Evolutionary conservation across 2,113 vertebrate species (phyloP).

Genomic region (Colistium nudipinnis): DNA sequence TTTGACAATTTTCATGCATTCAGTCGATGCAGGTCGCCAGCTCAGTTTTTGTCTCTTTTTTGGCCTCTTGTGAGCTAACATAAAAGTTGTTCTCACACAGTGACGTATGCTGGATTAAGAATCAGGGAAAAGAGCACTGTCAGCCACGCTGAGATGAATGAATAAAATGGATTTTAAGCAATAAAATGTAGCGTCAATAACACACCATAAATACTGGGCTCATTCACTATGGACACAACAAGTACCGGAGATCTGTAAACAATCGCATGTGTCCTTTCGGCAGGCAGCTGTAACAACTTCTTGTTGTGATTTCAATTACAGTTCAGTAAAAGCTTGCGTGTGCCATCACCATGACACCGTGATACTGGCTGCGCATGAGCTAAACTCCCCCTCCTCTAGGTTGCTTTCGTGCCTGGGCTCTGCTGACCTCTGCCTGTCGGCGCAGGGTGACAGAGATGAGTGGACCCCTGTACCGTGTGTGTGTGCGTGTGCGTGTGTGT

Average conservation of each 20-base stretch:
- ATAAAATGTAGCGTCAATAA: background rate
- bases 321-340: background rate
- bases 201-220: too few relatives aligned
- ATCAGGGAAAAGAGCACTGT: background rate
- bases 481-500: slow-evolving; percentile 19
- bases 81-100: background rate
- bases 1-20: background rate
- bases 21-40: background rate
- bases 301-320: background rate
- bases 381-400: slow-evolving; percentile 28
- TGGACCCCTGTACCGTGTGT: slow-evolving; percentile 40
- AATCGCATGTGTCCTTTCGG: background rate
- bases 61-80: background rate
- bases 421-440: slow-evolving; percentile 76
- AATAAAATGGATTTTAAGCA: background rate
- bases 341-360: slow-evolving; percentile 7
- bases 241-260: background rate
- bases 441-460: slow-evolving; percentile 69
- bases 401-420: slow-evolving; percentile 62
- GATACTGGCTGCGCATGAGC: slow-evolving; percentile 39
- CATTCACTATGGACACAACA: background rate
- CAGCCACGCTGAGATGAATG: background rate
- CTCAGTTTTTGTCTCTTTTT: background rate
- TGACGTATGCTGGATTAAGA: background rate
- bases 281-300: too few relatives aligned